Percentiles rank a stretch among this genome's conserved stretches.
Conservation (phyloP, 2,113 vertebrate genomes). For the Pyrgilauda ruficollis region DNA sequence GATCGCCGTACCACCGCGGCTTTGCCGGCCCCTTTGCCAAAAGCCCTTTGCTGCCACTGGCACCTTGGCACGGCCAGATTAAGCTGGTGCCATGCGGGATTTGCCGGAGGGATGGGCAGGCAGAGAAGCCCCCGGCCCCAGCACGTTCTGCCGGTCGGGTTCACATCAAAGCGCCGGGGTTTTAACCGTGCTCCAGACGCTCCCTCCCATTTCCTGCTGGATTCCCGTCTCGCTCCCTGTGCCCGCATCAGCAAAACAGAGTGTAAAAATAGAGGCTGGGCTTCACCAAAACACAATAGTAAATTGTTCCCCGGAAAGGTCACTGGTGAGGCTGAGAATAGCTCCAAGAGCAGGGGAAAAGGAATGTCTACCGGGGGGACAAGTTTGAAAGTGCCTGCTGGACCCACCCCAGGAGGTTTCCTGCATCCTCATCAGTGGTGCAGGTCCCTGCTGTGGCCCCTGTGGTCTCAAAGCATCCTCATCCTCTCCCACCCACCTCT, state of each 20-base stretch:
- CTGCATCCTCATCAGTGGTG: neutral
- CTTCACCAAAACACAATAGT: conserved; percentile 63
- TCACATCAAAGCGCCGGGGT: conserved; percentile 26
- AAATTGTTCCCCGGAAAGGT: conserved; percentile 70
- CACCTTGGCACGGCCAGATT: neutral
- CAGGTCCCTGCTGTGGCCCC: neutral
- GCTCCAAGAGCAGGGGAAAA: neutral
- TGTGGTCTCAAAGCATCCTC: neutral
- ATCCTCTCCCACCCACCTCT: neutral
- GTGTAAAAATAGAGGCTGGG: conserved; percentile 64
- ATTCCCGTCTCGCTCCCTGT: conserved; percentile 37
- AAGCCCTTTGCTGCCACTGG: neutral
- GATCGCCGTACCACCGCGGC: accelerated
- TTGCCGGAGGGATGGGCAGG: neutral
- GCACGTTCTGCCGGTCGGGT: neutral
- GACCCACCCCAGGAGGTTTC: neutral
- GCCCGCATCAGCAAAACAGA: conserved; percentile 65
- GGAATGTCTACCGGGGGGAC: neutral
- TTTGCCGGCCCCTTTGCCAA: neutral
- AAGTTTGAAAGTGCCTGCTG: neutral
- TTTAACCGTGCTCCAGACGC: neutral
- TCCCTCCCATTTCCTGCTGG: conserved; percentile 65
- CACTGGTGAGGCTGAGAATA: conserved; percentile 39
- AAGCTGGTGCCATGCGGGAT: neutral
- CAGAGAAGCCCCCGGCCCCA: neutral